Evolutionary conservation across 2,888 invertebrate genomes (phyloP), one percentile per base, ranked within the genome.

Genomic region (Ornithoptera priamus): DNA sequence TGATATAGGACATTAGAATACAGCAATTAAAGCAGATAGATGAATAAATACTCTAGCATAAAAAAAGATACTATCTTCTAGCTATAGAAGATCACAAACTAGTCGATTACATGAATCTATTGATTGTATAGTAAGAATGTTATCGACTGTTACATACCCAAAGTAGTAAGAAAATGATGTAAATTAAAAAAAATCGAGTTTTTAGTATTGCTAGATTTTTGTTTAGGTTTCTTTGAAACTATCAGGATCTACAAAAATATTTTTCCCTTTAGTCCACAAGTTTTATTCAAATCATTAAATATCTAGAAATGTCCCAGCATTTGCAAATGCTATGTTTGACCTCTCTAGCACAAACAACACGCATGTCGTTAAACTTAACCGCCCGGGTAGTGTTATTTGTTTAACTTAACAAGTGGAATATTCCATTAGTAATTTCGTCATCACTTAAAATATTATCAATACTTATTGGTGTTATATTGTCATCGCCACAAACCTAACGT

Each of bases 381-480:
- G 59, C 30, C 59, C 7, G 24, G 12, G 22, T 10, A 59, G 57
- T 58, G n/a, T 59, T 65, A 24, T 46, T 18, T 65, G 20, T 46
- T 6, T 8, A 66, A 50, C 46, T 46, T 24, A 42, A 10, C 6
- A 50, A 60, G 36, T 65, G 66, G 50, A 60, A 66, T 50, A 30
- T 66, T 60, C 66, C 60, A 66, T 59, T 66, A 42, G 36, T 60
- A 50, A 30, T 66, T 60, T 60, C 66, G 36, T 66, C 60, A 66
- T 66, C 60, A 20, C 15, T 20, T n/a, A 30, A 46, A 24, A 42
- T 22, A 58, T 4, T 56, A 39, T 42, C 42, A 57, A 57, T 6
- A 20, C 0, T 5, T 57, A 22, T 0, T 7, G 57, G 20, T 22
- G 57, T 17, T 10, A 57, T 3, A 57, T 20, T 20, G 22, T 57